phyloP scores from a whole-genome alignment of 1,140 invertebrate species.

The Formica selysi region DNA sequence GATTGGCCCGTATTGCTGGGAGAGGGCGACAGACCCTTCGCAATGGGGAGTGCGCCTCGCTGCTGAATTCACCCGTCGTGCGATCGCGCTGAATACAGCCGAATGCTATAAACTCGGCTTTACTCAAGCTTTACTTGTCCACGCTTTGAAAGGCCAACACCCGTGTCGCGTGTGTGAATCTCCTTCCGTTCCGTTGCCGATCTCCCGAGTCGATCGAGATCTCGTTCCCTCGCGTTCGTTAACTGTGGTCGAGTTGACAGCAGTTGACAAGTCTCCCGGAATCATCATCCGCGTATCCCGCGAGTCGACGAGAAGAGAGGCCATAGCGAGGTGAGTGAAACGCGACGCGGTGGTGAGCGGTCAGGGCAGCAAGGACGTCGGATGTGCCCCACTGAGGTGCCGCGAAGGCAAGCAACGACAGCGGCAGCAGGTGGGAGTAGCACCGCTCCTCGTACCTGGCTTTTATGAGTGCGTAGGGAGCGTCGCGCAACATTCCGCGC shows the following conservation, averaged over 20 bases:
- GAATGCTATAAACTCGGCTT: not conserved
- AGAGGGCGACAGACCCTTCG: slow-evolving; percentile 48
- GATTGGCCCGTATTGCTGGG: slow-evolving; percentile 27
- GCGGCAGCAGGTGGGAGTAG: slow-evolving; percentile 49
- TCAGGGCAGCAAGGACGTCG: slow-evolving; percentile 41
- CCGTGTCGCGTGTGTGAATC: not conserved
- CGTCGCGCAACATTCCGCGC: slow-evolving; percentile 48
- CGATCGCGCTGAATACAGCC: slow-evolving; percentile 5
- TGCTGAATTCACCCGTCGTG: slow-evolving; percentile 56
- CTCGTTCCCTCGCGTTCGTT: not conserved
- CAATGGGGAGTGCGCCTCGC: slow-evolving; percentile 48
- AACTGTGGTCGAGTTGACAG: not conserved
- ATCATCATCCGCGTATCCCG: not conserved
- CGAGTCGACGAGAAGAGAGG: slow-evolving; percentile 16
- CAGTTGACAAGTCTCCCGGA: not conserved
- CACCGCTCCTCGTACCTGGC: slow-evolving; percentile 31
- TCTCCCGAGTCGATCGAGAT: not conserved
- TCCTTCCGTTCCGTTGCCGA: not conserved
- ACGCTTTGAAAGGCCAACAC: not conserved
- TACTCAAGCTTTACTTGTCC: not conserved
- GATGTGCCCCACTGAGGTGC: slow-evolving; percentile 45
- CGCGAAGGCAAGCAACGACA: slow-evolving; percentile 24
- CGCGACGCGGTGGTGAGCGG: slow-evolving; percentile 1
- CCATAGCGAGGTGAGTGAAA: not conserved
- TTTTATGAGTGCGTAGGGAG: slow-evolving; percentile 56